These are phyloP conservation scores for Lerista edwardsae DNA, from an alignment of 2,797 vertebrate species.

Conservation along the genomic window DNA sequence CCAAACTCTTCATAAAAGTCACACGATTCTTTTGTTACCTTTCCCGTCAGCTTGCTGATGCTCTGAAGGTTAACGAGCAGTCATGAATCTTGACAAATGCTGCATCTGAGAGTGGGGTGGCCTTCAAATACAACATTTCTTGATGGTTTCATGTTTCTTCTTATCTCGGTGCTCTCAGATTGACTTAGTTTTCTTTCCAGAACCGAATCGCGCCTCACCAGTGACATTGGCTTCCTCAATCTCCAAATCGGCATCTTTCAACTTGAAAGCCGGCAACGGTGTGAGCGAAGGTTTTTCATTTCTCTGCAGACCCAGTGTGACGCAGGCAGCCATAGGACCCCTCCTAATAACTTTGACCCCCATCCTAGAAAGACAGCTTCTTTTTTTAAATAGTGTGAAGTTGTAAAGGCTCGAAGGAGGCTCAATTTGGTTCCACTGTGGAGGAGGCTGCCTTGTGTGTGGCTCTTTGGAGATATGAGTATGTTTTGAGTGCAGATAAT, in stretches of 20 bases:
- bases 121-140: not conserved
- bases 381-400: conserved; percentile 16
- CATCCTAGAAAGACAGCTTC: conserved; percentile 18
- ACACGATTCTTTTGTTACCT: not conserved
- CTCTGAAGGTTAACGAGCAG: conserved; percentile 33
- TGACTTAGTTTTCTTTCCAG: not conserved
- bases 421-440: conserved; percentile 27
- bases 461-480: conserved; percentile 17
- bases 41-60: not conserved
- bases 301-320: not conserved
- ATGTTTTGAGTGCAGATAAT: conserved; percentile 39
- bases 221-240: not conserved
- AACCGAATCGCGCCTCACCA: not conserved
- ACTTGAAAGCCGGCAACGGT: conserved; percentile 24
- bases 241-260: conserved; percentile 7
- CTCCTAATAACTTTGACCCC: conserved; percentile 18
- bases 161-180: conserved; percentile 22
- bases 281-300: conserved; percentile 15
- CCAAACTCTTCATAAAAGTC: not conserved
- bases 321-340: not conserved
- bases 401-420: not conserved
- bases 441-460: conserved; percentile 5
- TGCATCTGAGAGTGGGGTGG: not conserved
- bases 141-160: not conserved
- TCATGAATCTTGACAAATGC: conserved; percentile 8